Evolutionary conservation across 2,888 invertebrate species (phyloP).

Genomic region (Cantharis lateralis): DNA sequence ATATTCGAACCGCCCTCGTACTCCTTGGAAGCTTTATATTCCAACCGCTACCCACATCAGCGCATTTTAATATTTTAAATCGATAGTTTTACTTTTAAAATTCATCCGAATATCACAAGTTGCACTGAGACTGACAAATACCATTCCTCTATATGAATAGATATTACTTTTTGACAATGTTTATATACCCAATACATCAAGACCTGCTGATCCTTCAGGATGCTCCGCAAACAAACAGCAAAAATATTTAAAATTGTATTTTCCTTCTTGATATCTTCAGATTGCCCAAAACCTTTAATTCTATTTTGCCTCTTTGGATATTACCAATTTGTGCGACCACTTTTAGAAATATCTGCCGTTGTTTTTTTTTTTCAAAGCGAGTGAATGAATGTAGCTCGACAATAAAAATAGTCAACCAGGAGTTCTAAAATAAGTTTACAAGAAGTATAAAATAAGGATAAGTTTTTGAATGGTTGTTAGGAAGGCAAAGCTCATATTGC

Average conservation of each 20-base stretch:
- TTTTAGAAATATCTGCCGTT: no score
- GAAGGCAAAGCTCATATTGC: background rate
- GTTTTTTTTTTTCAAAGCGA: background rate
- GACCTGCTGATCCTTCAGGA: slow-evolving; percentile 3
- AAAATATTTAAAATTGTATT: background rate
- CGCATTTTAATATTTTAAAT: background rate
- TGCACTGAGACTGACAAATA: slow-evolving; percentile 12
- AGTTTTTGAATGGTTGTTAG: background rate
- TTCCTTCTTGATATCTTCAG: background rate
- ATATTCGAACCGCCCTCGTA: background rate
- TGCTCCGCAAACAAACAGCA: background rate
- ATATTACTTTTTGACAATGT: slow-evolving; percentile 18
- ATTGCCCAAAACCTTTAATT: no score
- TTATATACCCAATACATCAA: slow-evolving; percentile 8
- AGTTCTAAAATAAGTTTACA: background rate
- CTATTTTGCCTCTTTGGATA: no score
- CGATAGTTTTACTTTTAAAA: background rate
- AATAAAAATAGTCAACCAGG: background rate
- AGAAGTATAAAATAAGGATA: background rate
- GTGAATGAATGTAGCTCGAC: background rate
- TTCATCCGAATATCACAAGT: slow-evolving; percentile 11
- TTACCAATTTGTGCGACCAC: no score
- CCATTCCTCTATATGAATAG: slow-evolving; percentile 7
- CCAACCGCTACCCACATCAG: background rate
- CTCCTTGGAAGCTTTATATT: background rate